Evolutionary conservation across 2,113 vertebrate genomes (phyloP).

Genomic region (Rhipidura dahli): DNA sequence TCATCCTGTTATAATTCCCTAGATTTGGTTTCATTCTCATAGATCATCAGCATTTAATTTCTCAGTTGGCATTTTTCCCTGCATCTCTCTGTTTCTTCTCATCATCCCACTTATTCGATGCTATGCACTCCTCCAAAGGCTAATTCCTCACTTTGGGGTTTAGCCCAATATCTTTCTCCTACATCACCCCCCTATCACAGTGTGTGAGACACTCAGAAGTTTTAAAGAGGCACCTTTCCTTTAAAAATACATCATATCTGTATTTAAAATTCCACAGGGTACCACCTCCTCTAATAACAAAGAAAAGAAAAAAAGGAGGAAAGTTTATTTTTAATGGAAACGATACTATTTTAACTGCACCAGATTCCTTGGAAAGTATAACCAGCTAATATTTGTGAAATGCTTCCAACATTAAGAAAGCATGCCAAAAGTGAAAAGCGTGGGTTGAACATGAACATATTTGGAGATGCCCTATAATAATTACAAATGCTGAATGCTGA

Average conservation of each 20-base stretch:
- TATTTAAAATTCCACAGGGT: neutral
- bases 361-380: slow-evolving; percentile 51
- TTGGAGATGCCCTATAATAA: neutral
- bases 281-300: neutral
- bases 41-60: neutral
- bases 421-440: slow-evolving; percentile 9
- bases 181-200: neutral
- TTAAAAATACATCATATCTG: neutral
- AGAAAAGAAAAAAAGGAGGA: neutral
- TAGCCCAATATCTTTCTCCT: neutral
- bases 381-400: slow-evolving; percentile 31
- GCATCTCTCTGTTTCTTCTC: neutral
- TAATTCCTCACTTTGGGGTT: neutral
- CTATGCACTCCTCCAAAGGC: neutral
- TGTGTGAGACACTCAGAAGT: neutral
- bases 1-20: neutral
- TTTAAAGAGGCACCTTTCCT: neutral
- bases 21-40: neutral
- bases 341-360: neutral
- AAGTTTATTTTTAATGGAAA: slow-evolving; percentile 20
- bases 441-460: slow-evolving; percentile 1
- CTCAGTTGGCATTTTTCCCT: neutral
- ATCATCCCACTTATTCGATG: neutral
- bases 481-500: neutral
- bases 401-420: slow-evolving; percentile 4